Conservation (phyloP, 2,797 vertebrate species). For the Garrulus glandarius region DNA sequence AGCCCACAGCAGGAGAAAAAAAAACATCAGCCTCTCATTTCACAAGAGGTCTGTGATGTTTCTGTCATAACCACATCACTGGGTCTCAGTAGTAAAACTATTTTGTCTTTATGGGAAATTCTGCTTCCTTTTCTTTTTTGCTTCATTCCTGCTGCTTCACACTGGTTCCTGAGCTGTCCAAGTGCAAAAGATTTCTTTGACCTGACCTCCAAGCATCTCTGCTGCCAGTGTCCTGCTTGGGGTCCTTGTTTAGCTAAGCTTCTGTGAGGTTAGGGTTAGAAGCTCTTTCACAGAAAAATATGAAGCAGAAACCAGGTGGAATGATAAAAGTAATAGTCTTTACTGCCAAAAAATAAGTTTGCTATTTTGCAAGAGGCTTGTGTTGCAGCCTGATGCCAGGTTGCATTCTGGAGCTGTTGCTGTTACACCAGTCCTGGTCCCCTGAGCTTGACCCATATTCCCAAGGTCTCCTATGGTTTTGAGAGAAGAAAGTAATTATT, state of each 20-base stretch:
- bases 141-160: not conserved
- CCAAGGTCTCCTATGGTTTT: not conserved
- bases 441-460: not conserved
- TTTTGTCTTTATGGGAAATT: not conserved
- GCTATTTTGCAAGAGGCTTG: not conserved
- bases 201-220: not conserved
- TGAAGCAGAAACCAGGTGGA: not conserved
- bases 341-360: not conserved
- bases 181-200: not conserved
- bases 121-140: not conserved
- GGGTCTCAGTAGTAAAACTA: not conserved
- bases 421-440: not conserved
- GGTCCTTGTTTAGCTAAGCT: not conserved
- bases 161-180: not conserved
- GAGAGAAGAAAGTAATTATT: not conserved
- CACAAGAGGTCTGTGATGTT: not conserved
- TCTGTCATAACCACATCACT: not conserved
- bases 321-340: not conserved
- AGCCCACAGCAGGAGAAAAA: not conserved
- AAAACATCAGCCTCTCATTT: not conserved
- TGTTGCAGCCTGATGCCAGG: not conserved
- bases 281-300: not conserved
- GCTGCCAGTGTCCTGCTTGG: not conserved
- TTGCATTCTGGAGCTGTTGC: not conserved
- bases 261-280: not conserved